These are phyloP conservation scores for Chrysochloris asiatica DNA, from an alignment of 2,113 vertebrate genomes.

Conservation along the genomic window DNA sequence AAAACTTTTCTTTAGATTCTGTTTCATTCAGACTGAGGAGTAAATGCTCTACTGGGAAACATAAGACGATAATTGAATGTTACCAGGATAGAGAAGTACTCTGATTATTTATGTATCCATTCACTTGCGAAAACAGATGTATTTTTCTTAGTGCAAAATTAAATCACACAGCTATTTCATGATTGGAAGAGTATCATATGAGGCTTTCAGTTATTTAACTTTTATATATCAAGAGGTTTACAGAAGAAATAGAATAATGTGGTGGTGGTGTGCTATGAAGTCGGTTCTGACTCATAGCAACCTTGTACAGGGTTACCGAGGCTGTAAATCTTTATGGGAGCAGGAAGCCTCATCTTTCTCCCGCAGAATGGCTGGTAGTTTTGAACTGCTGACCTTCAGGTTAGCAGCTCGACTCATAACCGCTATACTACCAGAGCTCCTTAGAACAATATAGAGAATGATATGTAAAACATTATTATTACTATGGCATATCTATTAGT, in stretches of 20 bases:
- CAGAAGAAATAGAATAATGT: background rate
- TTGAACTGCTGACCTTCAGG: too few species aligned
- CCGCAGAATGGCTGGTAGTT: too few species aligned
- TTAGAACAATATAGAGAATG: background rate
- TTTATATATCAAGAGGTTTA: constrained; percentile 18
- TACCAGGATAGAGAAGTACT: background rate
- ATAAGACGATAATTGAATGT: background rate
- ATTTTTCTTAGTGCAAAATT: background rate
- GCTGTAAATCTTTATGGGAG: too few species aligned
- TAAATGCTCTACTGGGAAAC: background rate
- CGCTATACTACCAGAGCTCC: too few species aligned
- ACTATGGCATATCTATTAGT: background rate
- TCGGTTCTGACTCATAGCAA: too few species aligned
- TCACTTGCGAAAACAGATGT: background rate
- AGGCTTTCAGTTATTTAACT: background rate
- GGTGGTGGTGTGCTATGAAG: too few species aligned
- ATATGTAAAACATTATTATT: background rate
- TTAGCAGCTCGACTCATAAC: too few species aligned
- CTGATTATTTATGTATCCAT: background rate
- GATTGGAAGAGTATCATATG: background rate
- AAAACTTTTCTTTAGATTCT: background rate
- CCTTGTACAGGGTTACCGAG: too few species aligned
- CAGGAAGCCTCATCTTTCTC: too few species aligned
- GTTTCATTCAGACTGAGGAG: background rate
- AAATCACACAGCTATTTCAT: background rate